Percentiles rank a stretch among this genome's conserved stretches.
Evolutionary conservation across 2,113 vertebrate genomes (phyloP).

Genomic region (Cacatua alba): DNA sequence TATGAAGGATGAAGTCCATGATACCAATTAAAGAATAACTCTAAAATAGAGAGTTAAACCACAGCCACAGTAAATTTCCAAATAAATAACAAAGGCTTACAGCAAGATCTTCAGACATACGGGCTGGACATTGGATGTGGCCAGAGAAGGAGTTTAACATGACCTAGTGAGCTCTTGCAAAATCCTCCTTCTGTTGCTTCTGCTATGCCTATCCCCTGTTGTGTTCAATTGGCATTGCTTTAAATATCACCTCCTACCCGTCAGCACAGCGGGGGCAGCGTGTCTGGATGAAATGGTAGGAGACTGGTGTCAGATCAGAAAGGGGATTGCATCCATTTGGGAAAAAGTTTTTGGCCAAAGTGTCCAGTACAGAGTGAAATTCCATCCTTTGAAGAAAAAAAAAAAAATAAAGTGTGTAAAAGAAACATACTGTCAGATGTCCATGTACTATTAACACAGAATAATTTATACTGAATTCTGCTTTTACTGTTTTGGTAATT

Average conservation of each 20-base stretch:
- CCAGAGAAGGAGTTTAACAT: conserved; percentile 48
- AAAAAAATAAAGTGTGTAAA: background rate
- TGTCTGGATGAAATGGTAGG: background rate
- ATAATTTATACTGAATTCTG: conserved; percentile 48
- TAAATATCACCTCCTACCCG: conserved; percentile 50
- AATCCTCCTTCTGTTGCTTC: conserved; percentile 68
- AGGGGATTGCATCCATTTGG: conserved; percentile 54
- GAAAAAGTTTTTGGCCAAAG: conserved; percentile 41
- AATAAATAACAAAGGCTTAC: conserved; percentile 53
- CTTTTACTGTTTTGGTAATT: conserved; percentile 38
- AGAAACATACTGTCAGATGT: conserved; percentile 66
- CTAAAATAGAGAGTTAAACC: conserved; percentile 7
- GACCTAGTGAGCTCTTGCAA: conserved; percentile 37
- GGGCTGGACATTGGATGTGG: conserved; percentile 56
- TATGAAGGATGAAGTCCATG: background rate
- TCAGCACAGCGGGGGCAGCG: background rate
- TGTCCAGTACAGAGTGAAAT: background rate
- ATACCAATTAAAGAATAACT: background rate
- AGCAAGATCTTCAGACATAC: conserved; percentile 59
- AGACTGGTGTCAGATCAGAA: conserved; percentile 51
- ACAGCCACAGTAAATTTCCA: conserved; percentile 29
- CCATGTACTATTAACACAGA: conserved; percentile 30
- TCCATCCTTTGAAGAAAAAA: background rate
- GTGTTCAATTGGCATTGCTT: conserved; percentile 18
- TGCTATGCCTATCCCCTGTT: conserved; percentile 40